These are phyloP conservation scores for Ostrea denselamellosa DNA, from an alignment of 1,140 invertebrate genomes.

Conservation along the genomic window DNA sequence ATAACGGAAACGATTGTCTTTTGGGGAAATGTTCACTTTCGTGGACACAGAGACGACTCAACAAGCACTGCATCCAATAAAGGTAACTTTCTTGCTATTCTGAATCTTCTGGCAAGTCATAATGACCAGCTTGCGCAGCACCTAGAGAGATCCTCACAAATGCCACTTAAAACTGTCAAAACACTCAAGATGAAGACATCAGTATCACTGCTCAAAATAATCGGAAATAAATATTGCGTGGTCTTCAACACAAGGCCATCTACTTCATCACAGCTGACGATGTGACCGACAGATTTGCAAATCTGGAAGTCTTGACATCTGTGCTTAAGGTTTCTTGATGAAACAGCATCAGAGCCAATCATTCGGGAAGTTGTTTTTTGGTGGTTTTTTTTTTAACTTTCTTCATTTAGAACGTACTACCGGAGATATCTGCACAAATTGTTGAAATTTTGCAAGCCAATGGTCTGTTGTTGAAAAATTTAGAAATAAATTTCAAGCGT, in stretches of 20 bases:
- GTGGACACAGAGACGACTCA: constrained; percentile 46
- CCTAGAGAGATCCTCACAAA: too few species aligned
- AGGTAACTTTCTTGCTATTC: too few species aligned
- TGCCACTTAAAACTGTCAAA: constrained; percentile 41
- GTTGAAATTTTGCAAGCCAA: neutral
- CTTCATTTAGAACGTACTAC: too few species aligned
- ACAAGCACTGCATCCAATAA: too few species aligned
- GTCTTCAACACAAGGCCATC: constrained; percentile 11
- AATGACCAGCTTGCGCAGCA: neutral
- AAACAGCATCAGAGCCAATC: too few species aligned
- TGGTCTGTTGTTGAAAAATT: neutral
- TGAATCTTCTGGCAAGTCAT: constrained; percentile 5
- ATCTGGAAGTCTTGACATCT: too few species aligned
- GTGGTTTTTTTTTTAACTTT: constrained; percentile 40
- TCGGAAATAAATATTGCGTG: constrained; percentile 1
- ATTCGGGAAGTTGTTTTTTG: neutral
- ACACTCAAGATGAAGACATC: constrained; percentile 40
- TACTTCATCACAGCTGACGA: too few species aligned
- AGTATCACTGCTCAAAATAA: constrained; percentile 27
- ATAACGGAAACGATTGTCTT: too few species aligned
- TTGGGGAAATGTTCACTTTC: constrained; percentile 21
- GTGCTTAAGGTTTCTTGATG: too few species aligned
- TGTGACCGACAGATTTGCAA: too few species aligned
- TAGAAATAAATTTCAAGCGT: constrained; percentile 18
- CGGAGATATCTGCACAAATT: constrained; percentile 25